These are phyloP conservation scores for Pseudomyrmex concolor DNA, from an alignment of 1,140 invertebrate species.

Conservation along the genomic window DNA sequence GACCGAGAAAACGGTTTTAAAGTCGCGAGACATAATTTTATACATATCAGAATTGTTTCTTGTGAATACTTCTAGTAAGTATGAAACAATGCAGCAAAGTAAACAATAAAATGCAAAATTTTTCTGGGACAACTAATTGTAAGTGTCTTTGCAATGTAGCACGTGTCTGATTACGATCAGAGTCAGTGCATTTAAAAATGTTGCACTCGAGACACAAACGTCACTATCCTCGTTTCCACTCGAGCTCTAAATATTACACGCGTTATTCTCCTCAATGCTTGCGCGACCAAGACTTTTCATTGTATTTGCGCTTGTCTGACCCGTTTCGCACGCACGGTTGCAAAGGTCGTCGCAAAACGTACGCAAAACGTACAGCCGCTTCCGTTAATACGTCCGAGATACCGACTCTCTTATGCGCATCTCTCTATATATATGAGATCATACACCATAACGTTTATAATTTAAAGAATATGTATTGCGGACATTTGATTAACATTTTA, in stretches of 20 bases:
- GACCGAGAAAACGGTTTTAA: neutral
- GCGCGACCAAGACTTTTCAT: slow-evolving; percentile 52
- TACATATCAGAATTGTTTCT: neutral
- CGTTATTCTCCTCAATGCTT: slow-evolving; percentile 48
- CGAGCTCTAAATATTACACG: slow-evolving; percentile 58
- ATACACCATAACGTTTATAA: neutral
- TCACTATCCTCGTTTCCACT: slow-evolving; percentile 61
- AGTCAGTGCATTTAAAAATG: slow-evolving; percentile 62
- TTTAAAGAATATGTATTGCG: neutral
- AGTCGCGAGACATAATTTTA: too few species aligned
- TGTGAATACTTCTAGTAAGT: neutral
- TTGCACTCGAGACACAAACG: slow-evolving; percentile 27
- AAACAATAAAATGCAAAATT: neutral
- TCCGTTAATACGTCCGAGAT: slow-evolving; percentile 65
- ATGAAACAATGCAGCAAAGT: neutral
- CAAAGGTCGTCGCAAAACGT: slow-evolving; percentile 58
- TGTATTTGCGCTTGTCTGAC: slow-evolving; percentile 61
- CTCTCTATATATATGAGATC: neutral
- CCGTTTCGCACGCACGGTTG: slow-evolving; percentile 66
- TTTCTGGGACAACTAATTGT: neutral
- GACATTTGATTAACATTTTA: slow-evolving; percentile 32
- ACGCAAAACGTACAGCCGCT: slow-evolving; percentile 45
- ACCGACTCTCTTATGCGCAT: neutral
- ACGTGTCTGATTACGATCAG: slow-evolving; percentile 53
- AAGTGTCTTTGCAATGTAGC: slow-evolving; percentile 22